Evolutionary conservation across 35 echinoderm and acorn worm genomes (phyloP).

Genomic region (Ophiothrix spiculata): DNA sequence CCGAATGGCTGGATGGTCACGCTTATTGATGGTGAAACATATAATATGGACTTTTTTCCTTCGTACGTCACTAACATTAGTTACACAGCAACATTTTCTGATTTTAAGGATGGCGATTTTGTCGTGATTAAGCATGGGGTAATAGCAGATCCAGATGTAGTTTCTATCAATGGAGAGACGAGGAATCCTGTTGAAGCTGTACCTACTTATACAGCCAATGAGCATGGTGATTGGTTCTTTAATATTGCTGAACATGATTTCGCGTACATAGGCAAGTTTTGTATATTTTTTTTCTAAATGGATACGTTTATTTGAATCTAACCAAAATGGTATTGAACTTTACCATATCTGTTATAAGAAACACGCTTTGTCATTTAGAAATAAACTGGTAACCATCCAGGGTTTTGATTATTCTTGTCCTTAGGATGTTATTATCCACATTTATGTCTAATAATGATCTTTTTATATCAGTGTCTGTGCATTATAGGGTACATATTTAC

Average conservation of each 20-base stretch:
- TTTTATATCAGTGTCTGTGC: too few species aligned
- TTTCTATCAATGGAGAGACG: constrained; percentile 41
- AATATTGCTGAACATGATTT: constrained; percentile 56
- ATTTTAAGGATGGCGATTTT: constrained; percentile 73
- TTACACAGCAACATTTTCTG: constrained; percentile 64
- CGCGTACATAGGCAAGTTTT: constrained; percentile 64
- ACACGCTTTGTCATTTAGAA: background rate
- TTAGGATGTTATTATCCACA: too few species aligned
- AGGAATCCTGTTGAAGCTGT: constrained; percentile 51
- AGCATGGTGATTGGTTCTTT: constrained; percentile 81
- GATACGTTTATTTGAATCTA: background rate
- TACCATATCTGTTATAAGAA: background rate
- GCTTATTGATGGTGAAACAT: constrained; percentile 62
- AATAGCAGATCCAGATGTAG: constrained; percentile 70
- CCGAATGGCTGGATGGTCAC: constrained; percentile 85
- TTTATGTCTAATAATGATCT: too few species aligned
- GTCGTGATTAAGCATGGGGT: constrained; percentile 82
- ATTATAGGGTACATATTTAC: too few species aligned
- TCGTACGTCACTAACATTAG: constrained; percentile 94
- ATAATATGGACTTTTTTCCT: constrained; percentile 65
- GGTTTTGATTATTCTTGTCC: too few species aligned
- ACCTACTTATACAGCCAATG: constrained; percentile 45
- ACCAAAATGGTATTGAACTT: background rate
- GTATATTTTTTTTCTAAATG: background rate
- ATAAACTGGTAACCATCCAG: too few species aligned